phyloP scores from a whole-genome alignment of 2,888 invertebrate genomes.

The Melanophora roralis region DNA sequence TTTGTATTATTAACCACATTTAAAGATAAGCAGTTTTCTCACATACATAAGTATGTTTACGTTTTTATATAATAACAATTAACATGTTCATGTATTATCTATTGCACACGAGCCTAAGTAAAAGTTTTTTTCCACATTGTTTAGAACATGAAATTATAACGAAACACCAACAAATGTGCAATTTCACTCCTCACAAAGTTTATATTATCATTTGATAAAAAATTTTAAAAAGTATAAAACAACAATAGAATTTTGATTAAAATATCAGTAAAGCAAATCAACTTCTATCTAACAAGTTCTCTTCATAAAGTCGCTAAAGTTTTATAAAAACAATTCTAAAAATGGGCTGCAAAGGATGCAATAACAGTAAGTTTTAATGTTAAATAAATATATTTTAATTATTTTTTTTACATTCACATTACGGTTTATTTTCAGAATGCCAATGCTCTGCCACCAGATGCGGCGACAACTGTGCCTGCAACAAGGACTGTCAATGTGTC shows the following conservation, averaged over 20 bases:
- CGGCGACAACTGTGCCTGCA: slow-evolving; percentile 70
- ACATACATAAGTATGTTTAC: neutral
- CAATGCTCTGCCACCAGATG: slow-evolving; percentile 69
- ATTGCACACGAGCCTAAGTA: slow-evolving; percentile 26
- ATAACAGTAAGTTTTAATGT: slow-evolving; percentile 66
- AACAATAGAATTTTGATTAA: neutral
- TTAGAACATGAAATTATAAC: neutral
- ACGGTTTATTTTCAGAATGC: slow-evolving; percentile 64
- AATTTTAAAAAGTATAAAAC: slow-evolving; percentile 16
- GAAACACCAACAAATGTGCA: neutral
- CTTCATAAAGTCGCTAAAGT: neutral
- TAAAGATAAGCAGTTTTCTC: neutral
- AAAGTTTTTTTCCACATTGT: neutral
- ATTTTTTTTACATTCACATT: neutral
- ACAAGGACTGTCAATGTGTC: slow-evolving; percentile 64
- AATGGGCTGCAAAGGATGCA: slow-evolving; percentile 70
- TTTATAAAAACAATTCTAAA: slow-evolving; percentile 17
- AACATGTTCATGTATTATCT: neutral
- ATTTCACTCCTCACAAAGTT: slow-evolving; percentile 16
- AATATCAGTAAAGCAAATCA: slow-evolving; percentile 1
- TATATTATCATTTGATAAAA: neutral
- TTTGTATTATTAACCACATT: too few species aligned
- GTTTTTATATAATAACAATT: neutral
- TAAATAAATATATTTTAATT: neutral
- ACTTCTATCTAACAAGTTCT: neutral